Base-by-base conservation (phyloP, 2,113 vertebrate species). In the Chiloscyllium plagiosum region DNA sequence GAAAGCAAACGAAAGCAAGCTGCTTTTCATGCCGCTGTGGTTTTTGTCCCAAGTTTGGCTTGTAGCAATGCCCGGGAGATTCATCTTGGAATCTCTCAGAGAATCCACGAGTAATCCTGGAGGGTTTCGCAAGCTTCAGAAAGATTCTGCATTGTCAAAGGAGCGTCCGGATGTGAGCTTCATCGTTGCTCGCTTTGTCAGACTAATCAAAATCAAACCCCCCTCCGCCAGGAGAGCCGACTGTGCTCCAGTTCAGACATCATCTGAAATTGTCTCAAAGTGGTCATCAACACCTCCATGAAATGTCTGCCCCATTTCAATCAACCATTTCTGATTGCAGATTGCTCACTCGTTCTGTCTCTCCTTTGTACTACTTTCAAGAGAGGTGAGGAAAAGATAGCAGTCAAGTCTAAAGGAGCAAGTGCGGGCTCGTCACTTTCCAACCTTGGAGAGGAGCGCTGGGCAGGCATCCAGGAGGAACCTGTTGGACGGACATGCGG, bases 301-400 rank as follows among this genome's bases (percentile, higher is more conserved):
- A 50, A 26, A 22, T 20, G 22, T 22, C 8, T 50, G 85, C 47
- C 52, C 85, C 22, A 3, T 61, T 61, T 52, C 47, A 87, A 87
- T 87, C 85, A 87, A 87, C 85, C 4, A 10, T 26, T 86, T 86
- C 85, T 52, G 85, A 87, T 87, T 87, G 85, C 17, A 86, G 83
- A 50, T 86, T 37, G 7, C 20, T 86, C 42, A 1, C 0, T 87
- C 10, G 24, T 52, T 61, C 1, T 2, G 10, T 61, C 42, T 47
- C n/a, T 76, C 22, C 37, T 20, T 20, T 7, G 20, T 22, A 87
- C 24, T 87, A 22, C 52, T 87, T 50, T 87, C 8, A 87, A 87
- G 52, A 1, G 15, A 47, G 19, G 42, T 26, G 20, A 87, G 47
- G 13, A 47, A 50, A 87, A 52, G 12, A 24, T 47, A 87, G 26